Conservation (phyloP, 1,140 invertebrate species). For the Frieseomelitta varia region DNA sequence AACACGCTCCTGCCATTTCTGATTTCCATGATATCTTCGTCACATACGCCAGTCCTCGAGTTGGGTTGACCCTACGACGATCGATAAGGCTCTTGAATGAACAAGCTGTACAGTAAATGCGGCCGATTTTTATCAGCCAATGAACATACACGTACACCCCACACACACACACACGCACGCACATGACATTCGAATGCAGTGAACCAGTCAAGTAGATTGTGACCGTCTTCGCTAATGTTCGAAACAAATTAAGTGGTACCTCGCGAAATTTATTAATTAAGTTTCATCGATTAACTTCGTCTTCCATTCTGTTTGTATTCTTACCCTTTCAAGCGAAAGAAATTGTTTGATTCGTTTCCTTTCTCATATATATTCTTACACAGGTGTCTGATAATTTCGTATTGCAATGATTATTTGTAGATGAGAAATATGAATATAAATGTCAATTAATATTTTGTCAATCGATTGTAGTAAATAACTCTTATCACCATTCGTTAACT, state of each 20-base stretch:
- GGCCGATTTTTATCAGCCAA: constrained; percentile 34
- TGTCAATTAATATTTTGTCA: too few relatives aligned
- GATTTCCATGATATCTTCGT: constrained; percentile 86
- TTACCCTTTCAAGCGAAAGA: too few relatives aligned
- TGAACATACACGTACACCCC: not conserved
- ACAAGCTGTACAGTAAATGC: constrained; percentile 32
- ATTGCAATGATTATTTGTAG: too few relatives aligned
- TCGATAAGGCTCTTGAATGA: constrained; percentile 46
- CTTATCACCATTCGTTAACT: too few relatives aligned
- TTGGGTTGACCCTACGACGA: constrained; percentile 89
- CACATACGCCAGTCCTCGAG: constrained; percentile 88
- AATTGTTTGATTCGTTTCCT: too few relatives aligned
- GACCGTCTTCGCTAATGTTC: not conserved
- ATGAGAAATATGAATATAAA: too few relatives aligned
- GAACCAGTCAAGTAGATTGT: not conserved
- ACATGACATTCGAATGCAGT: not conserved
- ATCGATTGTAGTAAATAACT: too few relatives aligned
- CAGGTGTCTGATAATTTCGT: too few relatives aligned
- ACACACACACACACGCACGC: not conserved
- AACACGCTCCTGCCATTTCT: constrained; percentile 84
- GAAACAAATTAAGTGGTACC: not conserved
- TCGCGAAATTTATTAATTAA: too few relatives aligned
- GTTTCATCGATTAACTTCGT: too few relatives aligned
- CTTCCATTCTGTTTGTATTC: too few relatives aligned
- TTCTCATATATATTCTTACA: too few relatives aligned